These are phyloP conservation scores for Manis crassicaudata DNA, from an alignment of 2,797 vertebrate species.

Conservation along the genomic window DNA sequence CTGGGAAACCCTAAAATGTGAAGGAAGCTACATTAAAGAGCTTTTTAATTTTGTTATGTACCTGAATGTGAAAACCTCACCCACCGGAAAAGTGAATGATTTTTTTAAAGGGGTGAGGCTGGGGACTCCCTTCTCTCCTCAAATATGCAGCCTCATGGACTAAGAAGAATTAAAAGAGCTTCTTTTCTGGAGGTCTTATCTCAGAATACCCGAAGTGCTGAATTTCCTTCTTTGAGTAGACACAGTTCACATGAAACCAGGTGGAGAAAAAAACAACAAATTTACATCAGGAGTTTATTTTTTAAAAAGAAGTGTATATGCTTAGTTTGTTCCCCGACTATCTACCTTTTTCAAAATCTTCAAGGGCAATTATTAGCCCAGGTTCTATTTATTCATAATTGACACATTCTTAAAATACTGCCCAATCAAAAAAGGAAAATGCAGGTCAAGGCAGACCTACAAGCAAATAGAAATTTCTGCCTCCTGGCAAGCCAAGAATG, in stretches of 20 bases:
- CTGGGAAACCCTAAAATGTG: conserved; percentile 16
- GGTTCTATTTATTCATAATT: conserved; percentile 14
- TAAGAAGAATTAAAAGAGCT: background rate
- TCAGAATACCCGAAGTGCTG: background rate
- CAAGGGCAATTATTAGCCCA: background rate
- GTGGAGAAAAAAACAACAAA: background rate
- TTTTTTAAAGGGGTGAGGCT: background rate
- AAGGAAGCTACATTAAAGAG: background rate
- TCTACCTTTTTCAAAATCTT: conserved; percentile 1
- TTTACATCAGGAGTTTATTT: background rate
- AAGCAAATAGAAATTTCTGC: conserved; percentile 37
- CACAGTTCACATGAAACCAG: background rate
- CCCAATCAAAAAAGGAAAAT: conserved; percentile 36
- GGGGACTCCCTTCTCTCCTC: background rate
- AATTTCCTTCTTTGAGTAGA: background rate
- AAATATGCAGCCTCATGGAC: background rate
- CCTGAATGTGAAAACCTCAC: background rate
- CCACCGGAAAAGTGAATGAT: background rate
- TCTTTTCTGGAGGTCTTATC: background rate
- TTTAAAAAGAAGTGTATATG: conserved; percentile 3
- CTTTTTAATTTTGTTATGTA: background rate
- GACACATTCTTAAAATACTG: conserved; percentile 55
- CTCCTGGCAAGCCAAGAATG: conserved; percentile 16
- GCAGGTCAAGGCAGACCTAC: conserved; percentile 33
- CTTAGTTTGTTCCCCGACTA: background rate